These are phyloP conservation scores for Chaetophractus vellerosus DNA, from an alignment of 2,797 vertebrate genomes.

Conservation along the genomic window DNA sequence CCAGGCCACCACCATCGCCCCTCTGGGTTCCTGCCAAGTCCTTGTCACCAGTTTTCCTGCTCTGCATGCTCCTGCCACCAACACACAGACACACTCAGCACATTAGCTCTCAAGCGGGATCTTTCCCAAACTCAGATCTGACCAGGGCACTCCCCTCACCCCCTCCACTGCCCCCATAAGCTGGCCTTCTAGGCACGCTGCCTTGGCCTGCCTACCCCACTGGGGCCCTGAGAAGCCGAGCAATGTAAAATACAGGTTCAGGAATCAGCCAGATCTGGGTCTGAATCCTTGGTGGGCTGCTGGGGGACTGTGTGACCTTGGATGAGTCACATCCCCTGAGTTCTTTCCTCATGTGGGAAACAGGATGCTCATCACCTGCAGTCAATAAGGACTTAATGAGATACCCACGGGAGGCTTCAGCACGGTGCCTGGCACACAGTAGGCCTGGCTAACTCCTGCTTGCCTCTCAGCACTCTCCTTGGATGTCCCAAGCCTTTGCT, in stretches of 20 bases:
- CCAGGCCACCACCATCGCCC: not conserved
- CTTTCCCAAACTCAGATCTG: not conserved
- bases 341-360: not conserved
- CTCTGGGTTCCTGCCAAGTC: not conserved
- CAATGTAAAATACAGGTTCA: not conserved
- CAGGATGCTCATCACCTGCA: not conserved
- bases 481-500: not conserved
- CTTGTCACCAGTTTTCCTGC: not conserved
- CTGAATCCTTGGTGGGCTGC: not conserved
- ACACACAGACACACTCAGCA: not conserved
- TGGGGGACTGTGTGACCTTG: not conserved
- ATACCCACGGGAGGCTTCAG: not conserved
- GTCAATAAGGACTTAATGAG: not conserved
- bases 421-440: accelerated
- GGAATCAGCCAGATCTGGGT: not conserved
- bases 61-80: not conserved
- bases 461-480: not conserved
- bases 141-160: not conserved
- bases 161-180: too few species aligned
- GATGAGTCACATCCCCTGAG: not conserved
- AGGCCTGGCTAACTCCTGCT: not conserved
- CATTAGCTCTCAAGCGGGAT: not conserved
- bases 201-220: not conserved
- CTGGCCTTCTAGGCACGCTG: not conserved
- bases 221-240: not conserved